Conservation (phyloP, 2,113 vertebrate species). For the Amphiprion ocellaris region DNA sequence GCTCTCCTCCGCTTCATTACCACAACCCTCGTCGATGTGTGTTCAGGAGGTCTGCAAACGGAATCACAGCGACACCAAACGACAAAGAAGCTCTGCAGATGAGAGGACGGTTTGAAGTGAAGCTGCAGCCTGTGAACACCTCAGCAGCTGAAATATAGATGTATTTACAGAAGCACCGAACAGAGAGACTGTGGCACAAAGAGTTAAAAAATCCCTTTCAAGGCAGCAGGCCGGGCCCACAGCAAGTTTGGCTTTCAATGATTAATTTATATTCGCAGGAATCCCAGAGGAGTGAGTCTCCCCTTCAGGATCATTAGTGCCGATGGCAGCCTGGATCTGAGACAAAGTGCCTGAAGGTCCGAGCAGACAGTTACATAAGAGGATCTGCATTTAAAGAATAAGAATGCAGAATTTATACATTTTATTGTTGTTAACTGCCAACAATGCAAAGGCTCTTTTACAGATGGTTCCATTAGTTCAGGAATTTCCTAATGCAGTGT, state of each 20-base stretch:
- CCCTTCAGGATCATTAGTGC: slow-evolving; percentile 21
- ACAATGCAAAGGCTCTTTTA: too few relatives aligned
- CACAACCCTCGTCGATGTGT: too few relatives aligned
- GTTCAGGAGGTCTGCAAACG: neutral
- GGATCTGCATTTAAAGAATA: neutral
- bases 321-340: neutral
- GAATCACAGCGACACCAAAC: slow-evolving; percentile 31
- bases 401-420: too few relatives aligned
- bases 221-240: slow-evolving; percentile 54
- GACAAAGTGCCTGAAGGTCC: neutral
- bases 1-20: neutral
- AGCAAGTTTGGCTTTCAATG: slow-evolving; percentile 62
- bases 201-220: slow-evolving; percentile 30
- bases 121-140: slow-evolving; percentile 12
- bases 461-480: too few relatives aligned
- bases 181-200: neutral
- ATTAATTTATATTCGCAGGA: slow-evolving; percentile 64
- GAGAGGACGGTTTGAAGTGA: neutral
- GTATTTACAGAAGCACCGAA: slow-evolving; percentile 11
- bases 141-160: slow-evolving; percentile 20
- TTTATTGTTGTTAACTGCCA: too few relatives aligned
- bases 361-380: neutral
- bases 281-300: slow-evolving; percentile 42
- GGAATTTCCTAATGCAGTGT: too few relatives aligned
- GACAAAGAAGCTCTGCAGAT: neutral